Evolutionary conservation across 2,888 invertebrate genomes (phyloP).

Genomic region (Nineta flava): DNA sequence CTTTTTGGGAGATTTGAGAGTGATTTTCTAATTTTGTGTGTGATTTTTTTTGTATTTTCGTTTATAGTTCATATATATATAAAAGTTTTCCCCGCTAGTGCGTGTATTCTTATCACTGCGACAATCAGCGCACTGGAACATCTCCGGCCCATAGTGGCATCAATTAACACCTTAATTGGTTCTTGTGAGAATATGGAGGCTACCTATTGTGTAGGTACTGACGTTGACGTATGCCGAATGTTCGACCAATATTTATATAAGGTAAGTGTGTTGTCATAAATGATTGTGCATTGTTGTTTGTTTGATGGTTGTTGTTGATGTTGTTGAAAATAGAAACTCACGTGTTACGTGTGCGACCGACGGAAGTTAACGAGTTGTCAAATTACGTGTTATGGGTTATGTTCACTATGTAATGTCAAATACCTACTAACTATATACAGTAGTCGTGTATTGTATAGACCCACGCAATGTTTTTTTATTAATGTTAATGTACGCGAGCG

Average conservation of each 20-base stretch:
- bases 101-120: neutral
- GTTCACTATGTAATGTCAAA: no score
- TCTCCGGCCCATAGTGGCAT: slow-evolving; percentile 32
- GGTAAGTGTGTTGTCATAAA: slow-evolving; percentile 26
- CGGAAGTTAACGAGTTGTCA: neutral
- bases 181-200: slow-evolving; percentile 42
- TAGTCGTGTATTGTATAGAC: no score
- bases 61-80: no score
- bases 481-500: no score
- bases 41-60: neutral
- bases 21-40: neutral
- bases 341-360: neutral
- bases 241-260: slow-evolving; percentile 49
- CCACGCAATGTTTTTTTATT: no score
- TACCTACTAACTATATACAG: no score
- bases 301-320: neutral
- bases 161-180: slow-evolving; percentile 32
- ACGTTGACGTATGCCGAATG: slow-evolving; percentile 44
- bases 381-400: neutral
- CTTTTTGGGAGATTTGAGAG: no score
- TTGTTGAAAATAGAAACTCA: neutral
- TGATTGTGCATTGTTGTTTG: neutral
- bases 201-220: slow-evolving; percentile 42
- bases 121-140: slow-evolving; percentile 26
- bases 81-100: slow-evolving; percentile 8